Evolutionary conservation across 1,140 invertebrate genomes (phyloP).

Genomic region (Pseudomyrmex pallidus): DNA sequence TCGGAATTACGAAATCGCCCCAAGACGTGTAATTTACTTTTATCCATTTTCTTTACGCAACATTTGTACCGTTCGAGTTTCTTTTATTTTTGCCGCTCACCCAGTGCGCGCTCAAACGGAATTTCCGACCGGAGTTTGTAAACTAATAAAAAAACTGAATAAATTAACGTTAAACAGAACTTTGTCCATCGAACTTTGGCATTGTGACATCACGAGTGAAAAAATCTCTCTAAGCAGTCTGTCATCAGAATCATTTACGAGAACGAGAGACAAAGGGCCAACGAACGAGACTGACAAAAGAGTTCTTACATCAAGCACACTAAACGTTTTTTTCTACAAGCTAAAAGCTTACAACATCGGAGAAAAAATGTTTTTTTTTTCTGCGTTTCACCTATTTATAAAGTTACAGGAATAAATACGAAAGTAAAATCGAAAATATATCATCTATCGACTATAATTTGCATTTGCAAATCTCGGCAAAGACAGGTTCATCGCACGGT

Average conservation of each 20-base stretch:
- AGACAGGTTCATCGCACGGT: constrained; percentile 12
- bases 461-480: constrained; percentile 26
- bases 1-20: not conserved
- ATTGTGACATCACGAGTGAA: constrained; percentile 48
- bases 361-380: constrained; percentile 20
- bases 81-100: not conserved
- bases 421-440: constrained; percentile 46
- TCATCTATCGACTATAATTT: constrained; percentile 32
- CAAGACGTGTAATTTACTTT: too few species aligned
- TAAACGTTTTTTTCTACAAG: constrained; percentile 43
- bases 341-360: constrained; percentile 29
- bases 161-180: constrained; percentile 29
- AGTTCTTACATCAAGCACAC: constrained; percentile 47
- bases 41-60: not conserved
- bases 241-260: constrained; percentile 39
- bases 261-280: constrained; percentile 51
- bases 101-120: constrained; percentile 6
- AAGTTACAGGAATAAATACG: constrained; percentile 47
- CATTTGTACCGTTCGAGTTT: too few species aligned
- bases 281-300: constrained; percentile 54
- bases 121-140: not conserved
- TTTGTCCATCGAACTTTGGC: constrained; percentile 28
- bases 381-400: not conserved
- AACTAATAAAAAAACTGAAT: constrained; percentile 25
- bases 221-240: not conserved